These are phyloP conservation scores for Temnothorax longispinosus DNA, from an alignment of 1,140 invertebrate genomes.

Conservation along the genomic window DNA sequence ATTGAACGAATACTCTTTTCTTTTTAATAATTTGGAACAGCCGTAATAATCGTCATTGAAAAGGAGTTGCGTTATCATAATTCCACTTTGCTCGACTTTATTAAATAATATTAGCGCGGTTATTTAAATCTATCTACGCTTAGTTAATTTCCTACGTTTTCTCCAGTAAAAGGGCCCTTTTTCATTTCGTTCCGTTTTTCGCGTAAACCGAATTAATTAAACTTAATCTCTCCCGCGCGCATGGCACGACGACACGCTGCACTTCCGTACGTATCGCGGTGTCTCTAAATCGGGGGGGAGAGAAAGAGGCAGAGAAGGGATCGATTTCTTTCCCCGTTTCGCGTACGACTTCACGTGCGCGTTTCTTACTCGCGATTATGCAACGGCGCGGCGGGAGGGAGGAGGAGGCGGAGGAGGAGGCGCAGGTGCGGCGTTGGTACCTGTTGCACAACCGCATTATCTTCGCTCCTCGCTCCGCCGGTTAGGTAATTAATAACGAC, in stretches of 20 bases:
- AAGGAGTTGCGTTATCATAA: background rate
- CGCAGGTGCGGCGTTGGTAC: slow-evolving; percentile 79
- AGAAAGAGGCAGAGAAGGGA: background rate
- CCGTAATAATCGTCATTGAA: background rate
- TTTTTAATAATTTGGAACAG: background rate
- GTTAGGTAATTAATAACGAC: slow-evolving; percentile 85
- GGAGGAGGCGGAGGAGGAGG: slow-evolving; percentile 22
- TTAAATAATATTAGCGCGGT: slow-evolving; percentile 7
- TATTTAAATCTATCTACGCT: background rate
- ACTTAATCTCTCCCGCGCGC: slow-evolving; percentile 7
- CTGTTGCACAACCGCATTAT: slow-evolving; percentile 85
- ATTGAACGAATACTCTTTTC: background rate
- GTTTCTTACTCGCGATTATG: slow-evolving; percentile 79
- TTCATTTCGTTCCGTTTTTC: slow-evolving; percentile 8
- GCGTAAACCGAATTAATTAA: slow-evolving; percentile 16
- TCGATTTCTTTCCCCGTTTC: slow-evolving; percentile 65
- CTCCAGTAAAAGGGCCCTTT: background rate
- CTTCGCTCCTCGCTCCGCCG: slow-evolving; percentile 84
- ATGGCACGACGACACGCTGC: background rate
- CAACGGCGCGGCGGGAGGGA: slow-evolving; percentile 72
- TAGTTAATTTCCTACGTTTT: slow-evolving; percentile 20
- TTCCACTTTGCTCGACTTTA: background rate
- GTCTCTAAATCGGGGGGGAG: background rate
- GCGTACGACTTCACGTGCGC: slow-evolving; percentile 72
- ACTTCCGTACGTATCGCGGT: background rate